phyloP scores from a whole-genome alignment of 2,888 invertebrate species.

The Sphinx pinastri region DNA sequence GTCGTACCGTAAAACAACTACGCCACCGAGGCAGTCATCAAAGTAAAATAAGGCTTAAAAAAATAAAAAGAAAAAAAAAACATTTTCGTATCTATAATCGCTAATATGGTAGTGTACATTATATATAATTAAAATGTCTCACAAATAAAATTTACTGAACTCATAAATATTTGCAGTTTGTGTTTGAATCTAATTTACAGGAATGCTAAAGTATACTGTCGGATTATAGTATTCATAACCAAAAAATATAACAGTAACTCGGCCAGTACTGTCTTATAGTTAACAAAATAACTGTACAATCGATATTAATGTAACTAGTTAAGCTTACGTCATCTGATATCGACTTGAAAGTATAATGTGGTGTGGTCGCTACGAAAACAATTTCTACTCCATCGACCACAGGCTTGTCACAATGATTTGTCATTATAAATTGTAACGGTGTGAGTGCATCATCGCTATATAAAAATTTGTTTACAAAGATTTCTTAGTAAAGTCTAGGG shows the following conservation, averaged over 20 bases:
- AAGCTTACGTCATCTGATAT: neutral
- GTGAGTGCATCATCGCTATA: neutral
- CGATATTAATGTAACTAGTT: conserved; percentile 1
- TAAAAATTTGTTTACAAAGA: too few relatives aligned
- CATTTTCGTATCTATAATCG: too few relatives aligned
- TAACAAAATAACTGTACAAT: neutral
- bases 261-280: neutral
- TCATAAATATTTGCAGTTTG: too few relatives aligned
- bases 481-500: too few relatives aligned
- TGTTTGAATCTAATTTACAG: too few relatives aligned
- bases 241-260: too few relatives aligned
- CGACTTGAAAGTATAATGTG: neutral
- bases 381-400: neutral
- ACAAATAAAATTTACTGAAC: too few relatives aligned
- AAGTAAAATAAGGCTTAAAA: too few relatives aligned
- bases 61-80: too few relatives aligned
- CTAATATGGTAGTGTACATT: neutral
- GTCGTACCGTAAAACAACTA: too few relatives aligned
- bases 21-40: neutral
- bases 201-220: too few relatives aligned
- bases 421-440: conserved; percentile 1
- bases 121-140: neutral
- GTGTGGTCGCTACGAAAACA: neutral
- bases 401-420: conserved; percentile 51
- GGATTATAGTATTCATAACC: too few relatives aligned